Conservation (phyloP, 2,113 vertebrate genomes). For the Tiliqua scincoides region DNA sequence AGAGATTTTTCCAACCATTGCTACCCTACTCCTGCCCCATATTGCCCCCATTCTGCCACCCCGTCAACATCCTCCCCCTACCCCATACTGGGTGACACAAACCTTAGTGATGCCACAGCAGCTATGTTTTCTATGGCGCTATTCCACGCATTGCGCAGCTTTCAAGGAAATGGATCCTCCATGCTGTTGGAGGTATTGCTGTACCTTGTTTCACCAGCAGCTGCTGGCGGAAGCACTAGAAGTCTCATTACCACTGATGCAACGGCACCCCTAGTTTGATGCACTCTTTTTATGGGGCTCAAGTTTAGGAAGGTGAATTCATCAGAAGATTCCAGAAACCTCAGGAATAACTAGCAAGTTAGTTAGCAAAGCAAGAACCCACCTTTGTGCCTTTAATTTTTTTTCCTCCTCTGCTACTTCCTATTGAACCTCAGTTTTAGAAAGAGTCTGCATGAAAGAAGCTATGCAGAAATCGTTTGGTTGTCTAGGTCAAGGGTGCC, state of each 20-base stretch:
- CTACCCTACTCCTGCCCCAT: too few species aligned
- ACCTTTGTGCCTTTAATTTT: background rate
- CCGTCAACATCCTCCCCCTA: too few species aligned
- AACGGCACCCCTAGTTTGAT: background rate
- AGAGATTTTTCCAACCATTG: too few species aligned
- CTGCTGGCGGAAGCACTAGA: background rate
- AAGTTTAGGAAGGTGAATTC: background rate
- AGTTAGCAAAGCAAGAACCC: background rate
- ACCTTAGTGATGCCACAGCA: too few species aligned
- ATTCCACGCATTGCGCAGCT: too few species aligned
- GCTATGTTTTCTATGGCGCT: too few species aligned
- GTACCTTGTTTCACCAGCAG: background rate
- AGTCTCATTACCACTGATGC: background rate
- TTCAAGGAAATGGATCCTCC: too few species aligned
- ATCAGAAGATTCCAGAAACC: background rate
- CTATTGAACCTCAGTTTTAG: background rate
- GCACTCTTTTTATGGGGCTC: background rate
- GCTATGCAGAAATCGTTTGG: constrained; percentile 5
- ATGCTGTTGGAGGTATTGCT: too few species aligned
- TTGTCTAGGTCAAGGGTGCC: too few species aligned
- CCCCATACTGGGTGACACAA: too few species aligned
- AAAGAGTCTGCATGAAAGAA: background rate
- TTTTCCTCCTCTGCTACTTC: background rate
- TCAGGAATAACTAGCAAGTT: background rate
- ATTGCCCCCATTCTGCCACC: too few species aligned